phyloP scores from a whole-genome alignment of 2,888 invertebrate genomes.

The Graphium colonna region DNA sequence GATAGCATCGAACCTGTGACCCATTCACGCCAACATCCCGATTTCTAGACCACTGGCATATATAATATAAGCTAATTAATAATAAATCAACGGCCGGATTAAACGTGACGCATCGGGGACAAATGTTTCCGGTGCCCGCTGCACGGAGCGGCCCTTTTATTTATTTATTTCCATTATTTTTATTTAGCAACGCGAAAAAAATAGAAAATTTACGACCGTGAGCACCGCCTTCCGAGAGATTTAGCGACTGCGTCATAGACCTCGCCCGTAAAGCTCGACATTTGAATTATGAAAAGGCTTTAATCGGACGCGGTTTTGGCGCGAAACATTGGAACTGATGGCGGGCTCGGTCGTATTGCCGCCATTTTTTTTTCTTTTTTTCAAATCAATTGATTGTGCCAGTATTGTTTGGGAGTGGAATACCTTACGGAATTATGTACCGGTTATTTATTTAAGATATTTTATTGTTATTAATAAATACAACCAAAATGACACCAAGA shows the following conservation, averaged over 20 bases:
- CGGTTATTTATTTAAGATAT: too few species aligned
- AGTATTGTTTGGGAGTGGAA: not conserved
- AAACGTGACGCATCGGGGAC: slow-evolving; percentile 67
- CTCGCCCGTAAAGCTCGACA: slow-evolving; percentile 56
- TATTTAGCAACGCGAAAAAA: slow-evolving; percentile 53
- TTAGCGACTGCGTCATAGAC: slow-evolving; percentile 76
- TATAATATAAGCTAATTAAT: slow-evolving; percentile 69
- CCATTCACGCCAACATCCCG: not conserved
- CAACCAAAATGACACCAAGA: too few species aligned
- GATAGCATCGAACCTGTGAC: too few species aligned
- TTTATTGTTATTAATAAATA: too few species aligned
- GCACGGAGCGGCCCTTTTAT: slow-evolving; percentile 52
- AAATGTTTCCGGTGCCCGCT: slow-evolving; percentile 69
- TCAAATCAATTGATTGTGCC: slow-evolving; percentile 8
- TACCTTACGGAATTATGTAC: too few species aligned
- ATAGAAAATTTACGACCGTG: slow-evolving; percentile 71
- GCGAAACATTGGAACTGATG: slow-evolving; percentile 36
- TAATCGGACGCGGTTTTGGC: slow-evolving; percentile 60
- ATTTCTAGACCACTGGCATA: slow-evolving; percentile 4
- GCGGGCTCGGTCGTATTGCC: slow-evolving; percentile 38
- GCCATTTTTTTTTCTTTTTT: slow-evolving; percentile 55
- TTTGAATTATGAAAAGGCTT: slow-evolving; percentile 69
- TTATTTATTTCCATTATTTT: slow-evolving; percentile 77
- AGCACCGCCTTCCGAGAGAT: slow-evolving; percentile 76
- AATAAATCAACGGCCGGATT: slow-evolving; percentile 76